Percentiles rank a stretch among this genome's conserved stretches.
These are phyloP conservation scores for Rhinoderma darwinii DNA, from an alignment of 2,113 vertebrate genomes.

Conservation along the genomic window DNA sequence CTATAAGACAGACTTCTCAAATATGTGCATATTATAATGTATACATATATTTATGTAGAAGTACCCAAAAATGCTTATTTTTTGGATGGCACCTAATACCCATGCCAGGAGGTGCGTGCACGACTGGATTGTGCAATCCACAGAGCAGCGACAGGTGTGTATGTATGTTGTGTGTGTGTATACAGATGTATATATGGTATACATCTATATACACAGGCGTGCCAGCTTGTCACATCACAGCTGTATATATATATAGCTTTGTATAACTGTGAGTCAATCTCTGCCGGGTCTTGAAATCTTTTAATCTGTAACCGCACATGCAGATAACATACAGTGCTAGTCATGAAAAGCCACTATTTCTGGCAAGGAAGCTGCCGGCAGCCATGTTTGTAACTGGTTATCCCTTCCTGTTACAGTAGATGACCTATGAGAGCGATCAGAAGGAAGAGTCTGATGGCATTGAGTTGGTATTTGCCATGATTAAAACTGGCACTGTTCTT, in stretches of 20 bases:
- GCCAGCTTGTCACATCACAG: conserved; percentile 20
- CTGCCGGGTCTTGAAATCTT: background rate
- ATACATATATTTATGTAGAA: background rate
- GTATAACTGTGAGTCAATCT: conserved; percentile 31
- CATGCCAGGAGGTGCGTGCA: conserved; percentile 12
- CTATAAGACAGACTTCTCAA: background rate
- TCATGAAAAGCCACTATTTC: conserved; percentile 16
- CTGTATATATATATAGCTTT: conserved; percentile 55
- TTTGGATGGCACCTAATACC: conserved; percentile 5
- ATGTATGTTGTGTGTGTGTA: background rate
- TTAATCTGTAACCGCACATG: background rate
- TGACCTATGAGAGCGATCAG: background rate
- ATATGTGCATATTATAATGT: conserved; percentile 9
- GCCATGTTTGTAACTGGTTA: conserved; percentile 28
- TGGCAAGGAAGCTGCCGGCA: conserved; percentile 41
- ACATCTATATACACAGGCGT: background rate
- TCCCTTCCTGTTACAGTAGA: background rate
- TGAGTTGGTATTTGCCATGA: background rate
- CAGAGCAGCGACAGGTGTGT: conserved; percentile 17
- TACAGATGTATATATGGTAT: background rate
- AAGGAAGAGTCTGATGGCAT: conserved; percentile 4
- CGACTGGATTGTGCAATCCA: background rate
- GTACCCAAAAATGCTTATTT: background rate
- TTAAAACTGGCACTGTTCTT: background rate
- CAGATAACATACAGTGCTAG: background rate